Evolutionary conservation across 2,888 invertebrate genomes (phyloP).

Genomic region (Lepeophtheirus nordmannii): DNA sequence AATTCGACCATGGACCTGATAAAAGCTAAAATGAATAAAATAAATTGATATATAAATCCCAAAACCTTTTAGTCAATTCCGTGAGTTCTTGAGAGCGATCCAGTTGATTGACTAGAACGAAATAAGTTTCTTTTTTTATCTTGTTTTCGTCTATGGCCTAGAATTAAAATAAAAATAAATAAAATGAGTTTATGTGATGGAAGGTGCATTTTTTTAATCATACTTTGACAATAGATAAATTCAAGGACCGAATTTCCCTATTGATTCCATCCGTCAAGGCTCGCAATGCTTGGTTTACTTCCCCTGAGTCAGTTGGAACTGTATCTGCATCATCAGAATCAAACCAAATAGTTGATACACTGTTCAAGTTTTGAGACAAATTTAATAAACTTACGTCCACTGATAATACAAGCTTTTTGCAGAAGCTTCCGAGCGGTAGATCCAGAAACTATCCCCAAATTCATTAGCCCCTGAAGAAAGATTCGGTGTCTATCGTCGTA

Average conservation of each 20-base stretch:
- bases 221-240: neutral
- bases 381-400: neutral
- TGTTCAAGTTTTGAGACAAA: neutral
- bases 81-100: constrained; percentile 13
- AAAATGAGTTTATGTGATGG: too few species aligned
- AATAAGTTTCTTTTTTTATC: neutral
- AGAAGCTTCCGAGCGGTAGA: neutral
- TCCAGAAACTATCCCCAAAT: neutral
- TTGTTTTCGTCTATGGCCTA: constrained; percentile 11
- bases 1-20: constrained; percentile 14
- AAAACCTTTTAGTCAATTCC: neutral
- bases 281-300: neutral
- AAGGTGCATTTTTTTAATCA: too few species aligned
- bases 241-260: neutral
- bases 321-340: neutral
- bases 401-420: neutral
- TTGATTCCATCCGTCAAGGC: constrained; percentile 4
- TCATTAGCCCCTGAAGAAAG: constrained; percentile 11
- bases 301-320: neutral
- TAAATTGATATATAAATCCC: neutral
- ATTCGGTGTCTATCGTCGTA: constrained; percentile 21
- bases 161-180: neutral
- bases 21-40: neutral
- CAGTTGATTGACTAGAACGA: constrained; percentile 5
- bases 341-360: neutral